Evolutionary conservation across 2,888 invertebrate genomes (phyloP), one percentile per base, ranked within the genome.

Genomic region (Sinopyrophorus schimmeli): DNA sequence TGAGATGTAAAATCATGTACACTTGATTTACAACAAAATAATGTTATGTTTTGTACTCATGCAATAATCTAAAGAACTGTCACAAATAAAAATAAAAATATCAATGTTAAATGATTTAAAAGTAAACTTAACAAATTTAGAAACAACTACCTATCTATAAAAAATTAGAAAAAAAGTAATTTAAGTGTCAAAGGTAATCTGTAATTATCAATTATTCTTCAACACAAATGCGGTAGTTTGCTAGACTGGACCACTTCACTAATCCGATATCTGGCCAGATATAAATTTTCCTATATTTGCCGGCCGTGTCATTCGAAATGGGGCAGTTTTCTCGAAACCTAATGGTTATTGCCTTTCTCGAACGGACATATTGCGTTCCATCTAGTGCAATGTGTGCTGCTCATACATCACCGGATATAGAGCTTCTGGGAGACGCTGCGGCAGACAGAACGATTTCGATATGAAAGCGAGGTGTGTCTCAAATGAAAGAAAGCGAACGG

Each of bases 261-360:
- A 67, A 66, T 65, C 64, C 63, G 60, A 61, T 62, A 60, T 61
- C 61, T 65, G 68, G 66, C 66, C 65, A 67, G 73, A 74, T 75
- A 78, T 78, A 78, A 78, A 78, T 78, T 77, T 69, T 75, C 72
- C 73, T 76, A 77, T 78, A 78, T 78, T 77, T 77, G 77, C 75
- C 76, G 77, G 74, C 74, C 76, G 77, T 77, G 78, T 78, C 78
- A 76, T 75, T 74, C 75, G 75, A 74, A 78, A 78, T 77, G 77
- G 78, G 77, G 77, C 76, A 77, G 77, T 77, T 78, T 78, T 77
- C 77, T 77, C 75, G 74, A 74, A 74, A 77, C 77, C 76, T 78
- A 78, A 78, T 78, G 78, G 78, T 78, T 78, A 78, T 78, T 78
- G 77, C 78, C 76, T 78, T 77, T 77, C 77, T 76, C 74, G 73